Evolutionary conservation across 2,113 vertebrate species (phyloP).

Genomic region (Syngnathus typhle): DNA sequence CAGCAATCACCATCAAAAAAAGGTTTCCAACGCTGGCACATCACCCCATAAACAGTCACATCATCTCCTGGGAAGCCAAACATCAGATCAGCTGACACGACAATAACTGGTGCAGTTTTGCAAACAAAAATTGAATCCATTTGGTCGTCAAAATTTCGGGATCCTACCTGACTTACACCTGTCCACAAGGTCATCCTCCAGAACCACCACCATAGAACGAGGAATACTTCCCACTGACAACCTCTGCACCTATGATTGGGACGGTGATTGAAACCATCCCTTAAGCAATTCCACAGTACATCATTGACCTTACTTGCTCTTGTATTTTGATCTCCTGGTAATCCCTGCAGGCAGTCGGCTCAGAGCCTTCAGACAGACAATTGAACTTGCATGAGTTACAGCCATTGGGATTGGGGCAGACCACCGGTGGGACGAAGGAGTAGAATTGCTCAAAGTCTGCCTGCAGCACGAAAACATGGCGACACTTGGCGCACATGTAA

Average conservation of each 20-base stretch:
- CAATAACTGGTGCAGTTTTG: not conserved
- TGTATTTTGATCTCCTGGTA: constrained; percentile 98
- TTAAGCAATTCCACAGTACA: not conserved
- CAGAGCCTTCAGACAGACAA: constrained; percentile 76
- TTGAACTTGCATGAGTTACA: constrained; percentile 85
- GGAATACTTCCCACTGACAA: constrained; percentile 93
- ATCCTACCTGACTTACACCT: constrained; percentile 90
- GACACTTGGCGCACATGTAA: constrained; percentile 89
- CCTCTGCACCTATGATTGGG: constrained; percentile 78
- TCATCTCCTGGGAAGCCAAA: constrained; percentile 79
- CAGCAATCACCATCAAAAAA: constrained; percentile 76
- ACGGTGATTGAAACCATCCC: not conserved
- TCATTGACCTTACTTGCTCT: constrained; percentile 77
- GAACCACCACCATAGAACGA: constrained; percentile 85
- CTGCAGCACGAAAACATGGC: constrained; percentile 74
- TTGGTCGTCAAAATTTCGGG: not conserved
- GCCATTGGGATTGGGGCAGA: constrained; percentile 75
- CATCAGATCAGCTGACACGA: not conserved
- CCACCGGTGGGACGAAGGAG: constrained; percentile 67
- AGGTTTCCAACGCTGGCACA: constrained; percentile 90
- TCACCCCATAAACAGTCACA: constrained; percentile 87
- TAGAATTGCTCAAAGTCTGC: constrained; percentile 90
- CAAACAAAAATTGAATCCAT: not conserved
- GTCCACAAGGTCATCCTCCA: constrained; percentile 95
- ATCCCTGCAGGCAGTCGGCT: constrained; percentile 80